Evolutionary conservation across 2,113 vertebrate species (phyloP).

Genomic region (Riparia riparia): DNA sequence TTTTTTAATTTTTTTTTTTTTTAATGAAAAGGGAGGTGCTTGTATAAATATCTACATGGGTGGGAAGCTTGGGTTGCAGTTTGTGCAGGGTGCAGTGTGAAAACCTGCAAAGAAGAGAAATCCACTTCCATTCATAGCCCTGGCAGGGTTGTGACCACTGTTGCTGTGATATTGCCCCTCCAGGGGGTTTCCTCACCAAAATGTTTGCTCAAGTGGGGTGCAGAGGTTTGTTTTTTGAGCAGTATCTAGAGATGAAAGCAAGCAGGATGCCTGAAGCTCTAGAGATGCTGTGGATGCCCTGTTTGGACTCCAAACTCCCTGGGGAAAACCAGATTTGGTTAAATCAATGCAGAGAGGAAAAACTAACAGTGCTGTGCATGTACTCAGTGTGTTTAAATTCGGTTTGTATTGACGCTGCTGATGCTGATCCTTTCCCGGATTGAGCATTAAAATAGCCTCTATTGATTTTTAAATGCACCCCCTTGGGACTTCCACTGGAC

Average conservation of each 20-base stretch:
- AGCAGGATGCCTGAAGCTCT: background rate
- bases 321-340: background rate
- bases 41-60: background rate
- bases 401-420: slow-evolving; percentile 20
- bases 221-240: background rate
- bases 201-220: background rate
- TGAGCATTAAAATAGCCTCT: slow-evolving; percentile 7
- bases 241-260: background rate
- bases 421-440: slow-evolving; percentile 1
- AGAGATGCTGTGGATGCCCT: background rate
- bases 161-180: background rate
- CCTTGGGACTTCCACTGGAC: background rate
- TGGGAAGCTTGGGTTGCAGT: background rate
- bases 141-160: background rate
- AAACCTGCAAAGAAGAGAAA: background rate
- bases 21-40: background rate
- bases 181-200: background rate
- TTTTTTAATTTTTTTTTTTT: background rate
- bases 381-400: background rate
- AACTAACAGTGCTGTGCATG: background rate
- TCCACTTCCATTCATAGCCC: rapidly evolving
- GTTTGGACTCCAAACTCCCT: background rate
- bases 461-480: slow-evolving; percentile 44
- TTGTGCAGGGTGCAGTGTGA: background rate
- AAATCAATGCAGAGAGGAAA: background rate